phyloP scores from a whole-genome alignment of 2,888 invertebrate species.

The Meteorus colon region DNA sequence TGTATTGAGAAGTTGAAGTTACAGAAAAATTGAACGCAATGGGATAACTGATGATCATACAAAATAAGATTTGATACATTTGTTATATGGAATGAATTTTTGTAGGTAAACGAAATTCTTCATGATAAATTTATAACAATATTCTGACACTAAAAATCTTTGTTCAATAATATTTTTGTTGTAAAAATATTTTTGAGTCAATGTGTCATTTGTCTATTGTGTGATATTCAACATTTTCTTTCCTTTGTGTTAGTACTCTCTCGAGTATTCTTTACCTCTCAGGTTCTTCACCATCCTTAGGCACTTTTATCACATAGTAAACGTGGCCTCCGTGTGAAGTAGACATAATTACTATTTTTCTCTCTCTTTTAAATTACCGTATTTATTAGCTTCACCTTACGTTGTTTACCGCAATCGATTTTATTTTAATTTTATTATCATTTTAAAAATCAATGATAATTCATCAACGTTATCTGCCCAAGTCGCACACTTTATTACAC shows the following conservation, averaged over 20 bases:
- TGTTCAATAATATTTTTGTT: too few species aligned
- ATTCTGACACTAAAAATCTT: too few species aligned
- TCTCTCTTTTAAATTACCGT: slow-evolving; percentile 20
- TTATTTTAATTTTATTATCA: background rate
- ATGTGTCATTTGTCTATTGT: too few species aligned
- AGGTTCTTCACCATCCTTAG: slow-evolving; percentile 74
- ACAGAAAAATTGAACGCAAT: too few species aligned
- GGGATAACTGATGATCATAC: too few species aligned
- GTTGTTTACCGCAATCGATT: background rate
- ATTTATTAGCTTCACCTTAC: background rate
- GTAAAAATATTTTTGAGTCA: too few species aligned
- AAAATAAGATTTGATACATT: too few species aligned
- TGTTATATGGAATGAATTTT: too few species aligned
- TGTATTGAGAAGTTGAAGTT: too few species aligned
- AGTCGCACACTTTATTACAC: slow-evolving; percentile 1
- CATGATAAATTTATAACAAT: too few species aligned
- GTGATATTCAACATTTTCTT: background rate
- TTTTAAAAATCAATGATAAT: slow-evolving; percentile 7
- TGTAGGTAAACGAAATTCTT: too few species aligned
- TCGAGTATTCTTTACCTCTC: slow-evolving; percentile 64
- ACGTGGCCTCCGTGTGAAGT: slow-evolving; percentile 80
- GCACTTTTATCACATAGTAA: slow-evolving; percentile 82
- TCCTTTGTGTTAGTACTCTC: slow-evolving; percentile 24
- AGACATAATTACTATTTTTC: slow-evolving; percentile 69
- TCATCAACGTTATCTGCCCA: slow-evolving; percentile 4